phyloP scores from a whole-genome alignment of 92 coral and sea anemone species.

The Actinernus sp. region DNA sequence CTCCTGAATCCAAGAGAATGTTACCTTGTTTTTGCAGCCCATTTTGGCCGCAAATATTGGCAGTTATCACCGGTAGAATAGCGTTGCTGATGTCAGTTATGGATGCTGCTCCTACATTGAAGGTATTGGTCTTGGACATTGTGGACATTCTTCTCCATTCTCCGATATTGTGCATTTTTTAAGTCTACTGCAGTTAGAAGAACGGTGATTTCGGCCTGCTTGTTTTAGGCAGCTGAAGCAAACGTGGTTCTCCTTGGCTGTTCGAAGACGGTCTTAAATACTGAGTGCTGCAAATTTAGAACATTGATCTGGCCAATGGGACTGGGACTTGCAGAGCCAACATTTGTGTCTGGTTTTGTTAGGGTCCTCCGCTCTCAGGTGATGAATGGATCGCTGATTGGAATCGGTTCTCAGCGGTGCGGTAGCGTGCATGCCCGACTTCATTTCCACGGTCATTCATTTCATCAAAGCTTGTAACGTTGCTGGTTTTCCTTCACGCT shows the following conservation, averaged over 20 bases:
- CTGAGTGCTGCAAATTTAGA: conserved; percentile 44
- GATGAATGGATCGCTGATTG: conserved; percentile 11
- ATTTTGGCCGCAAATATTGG: conserved; percentile 23
- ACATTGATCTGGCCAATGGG: conserved; percentile 79
- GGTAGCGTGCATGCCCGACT: conserved; percentile 53
- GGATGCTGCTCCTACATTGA: conserved; percentile 28
- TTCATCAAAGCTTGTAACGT: conserved; percentile 43
- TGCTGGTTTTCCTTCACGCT: conserved; percentile 36
- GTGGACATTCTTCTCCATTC: conserved; percentile 51
- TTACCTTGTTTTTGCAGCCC: conserved; percentile 34
- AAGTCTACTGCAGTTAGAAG: conserved; percentile 42
- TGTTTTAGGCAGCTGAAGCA: conserved; percentile 55
- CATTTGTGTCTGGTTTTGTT: conserved; percentile 40
- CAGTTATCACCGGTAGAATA: conserved; percentile 47
- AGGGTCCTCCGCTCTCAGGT: neutral
- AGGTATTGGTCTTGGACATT: conserved; percentile 29
- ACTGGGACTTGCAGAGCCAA: conserved; percentile 57
- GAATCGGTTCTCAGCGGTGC: conserved; percentile 37
- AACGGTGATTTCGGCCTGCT: conserved; percentile 46
- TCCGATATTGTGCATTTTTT: conserved; percentile 38
- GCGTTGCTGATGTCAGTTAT: conserved; percentile 34
- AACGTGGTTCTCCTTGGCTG: conserved; percentile 56
- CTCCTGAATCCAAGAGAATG: conserved; percentile 43
- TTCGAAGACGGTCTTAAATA: conserved; percentile 41
- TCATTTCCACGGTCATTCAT: conserved; percentile 63